These are phyloP conservation scores for Hyposoter dolosus DNA, from an alignment of 2,888 invertebrate genomes.

Conservation along the genomic window DNA sequence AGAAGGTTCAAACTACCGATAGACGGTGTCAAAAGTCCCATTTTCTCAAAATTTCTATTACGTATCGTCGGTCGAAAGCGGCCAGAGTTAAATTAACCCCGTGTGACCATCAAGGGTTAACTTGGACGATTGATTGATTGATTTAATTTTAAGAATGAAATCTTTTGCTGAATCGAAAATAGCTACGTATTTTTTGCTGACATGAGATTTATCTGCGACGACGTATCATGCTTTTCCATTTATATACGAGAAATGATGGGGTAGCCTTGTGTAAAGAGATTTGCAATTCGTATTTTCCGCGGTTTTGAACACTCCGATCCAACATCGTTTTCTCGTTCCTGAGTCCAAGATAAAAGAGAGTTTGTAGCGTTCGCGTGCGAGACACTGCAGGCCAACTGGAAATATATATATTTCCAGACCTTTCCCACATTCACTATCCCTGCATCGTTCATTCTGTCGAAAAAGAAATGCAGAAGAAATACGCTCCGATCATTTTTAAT, in stretches of 20 bases:
- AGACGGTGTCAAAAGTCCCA: no score
- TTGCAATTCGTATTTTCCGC: not conserved
- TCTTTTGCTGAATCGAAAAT: not conserved
- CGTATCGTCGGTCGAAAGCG: no score
- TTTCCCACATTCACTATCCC: not conserved
- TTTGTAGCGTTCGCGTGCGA: not conserved
- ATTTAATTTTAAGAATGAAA: no score
- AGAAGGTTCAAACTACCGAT: no score
- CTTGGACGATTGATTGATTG: no score
- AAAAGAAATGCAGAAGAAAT: not conserved
- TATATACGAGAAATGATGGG: not conserved
- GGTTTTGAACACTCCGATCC: conserved; percentile 10
- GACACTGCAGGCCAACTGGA: not conserved
- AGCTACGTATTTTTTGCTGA: not conserved
- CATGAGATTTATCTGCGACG: not conserved
- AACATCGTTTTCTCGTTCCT: not conserved
- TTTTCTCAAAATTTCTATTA: no score
- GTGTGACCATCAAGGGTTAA: no score
- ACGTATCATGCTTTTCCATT: not conserved
- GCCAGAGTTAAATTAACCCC: no score
- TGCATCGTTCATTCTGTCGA: not conserved
- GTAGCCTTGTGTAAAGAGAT: not conserved
- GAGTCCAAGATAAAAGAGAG: conserved; percentile 9
- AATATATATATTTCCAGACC: not conserved
- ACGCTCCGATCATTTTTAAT: not conserved